Evolutionary conservation across 2,888 invertebrate species (phyloP).

Genomic region (Andricus quercusramuli): DNA sequence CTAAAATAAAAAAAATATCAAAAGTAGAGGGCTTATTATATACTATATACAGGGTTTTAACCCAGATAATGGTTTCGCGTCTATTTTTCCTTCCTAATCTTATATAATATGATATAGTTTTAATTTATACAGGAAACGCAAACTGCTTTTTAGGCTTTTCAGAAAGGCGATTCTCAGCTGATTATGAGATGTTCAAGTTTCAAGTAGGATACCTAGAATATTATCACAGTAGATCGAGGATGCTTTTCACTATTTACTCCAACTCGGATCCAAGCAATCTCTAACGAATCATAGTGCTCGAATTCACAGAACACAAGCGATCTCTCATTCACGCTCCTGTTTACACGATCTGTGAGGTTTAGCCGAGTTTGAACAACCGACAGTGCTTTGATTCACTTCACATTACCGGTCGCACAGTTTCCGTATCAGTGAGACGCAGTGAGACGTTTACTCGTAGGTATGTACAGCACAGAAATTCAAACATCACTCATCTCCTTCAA

Average conservation of each 20-base stretch:
- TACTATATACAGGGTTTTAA: too few relatives aligned
- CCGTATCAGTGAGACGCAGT: neutral
- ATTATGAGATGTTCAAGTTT: neutral
- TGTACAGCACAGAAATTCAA: neutral
- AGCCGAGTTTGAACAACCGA: constrained; percentile 4
- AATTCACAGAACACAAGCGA: constrained; percentile 15
- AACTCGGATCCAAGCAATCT: neutral
- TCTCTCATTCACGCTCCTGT: constrained; percentile 12
- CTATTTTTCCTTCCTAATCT: too few relatives aligned
- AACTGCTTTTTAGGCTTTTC: neutral
- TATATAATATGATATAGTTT: too few relatives aligned
- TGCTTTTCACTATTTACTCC: neutral
- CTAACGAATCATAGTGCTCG: neutral
- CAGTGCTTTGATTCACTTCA: constrained; percentile 23
- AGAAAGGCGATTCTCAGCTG: neutral
- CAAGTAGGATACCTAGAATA: constrained; percentile 23
- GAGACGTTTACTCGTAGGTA: neutral
- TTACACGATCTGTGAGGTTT: constrained; percentile 4
- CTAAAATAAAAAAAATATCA: too few relatives aligned
- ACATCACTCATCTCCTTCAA: constrained; percentile 20
- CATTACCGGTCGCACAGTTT: constrained; percentile 19
- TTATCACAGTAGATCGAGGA: constrained; percentile 24
- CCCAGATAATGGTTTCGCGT: too few relatives aligned
- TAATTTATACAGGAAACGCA: constrained; percentile 3
- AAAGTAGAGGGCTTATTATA: too few relatives aligned